Percentiles rank a stretch among this genome's conserved stretches.
Evolutionary conservation across 2,113 vertebrate species (phyloP).

Genomic region (Crotalus horridus): DNA sequence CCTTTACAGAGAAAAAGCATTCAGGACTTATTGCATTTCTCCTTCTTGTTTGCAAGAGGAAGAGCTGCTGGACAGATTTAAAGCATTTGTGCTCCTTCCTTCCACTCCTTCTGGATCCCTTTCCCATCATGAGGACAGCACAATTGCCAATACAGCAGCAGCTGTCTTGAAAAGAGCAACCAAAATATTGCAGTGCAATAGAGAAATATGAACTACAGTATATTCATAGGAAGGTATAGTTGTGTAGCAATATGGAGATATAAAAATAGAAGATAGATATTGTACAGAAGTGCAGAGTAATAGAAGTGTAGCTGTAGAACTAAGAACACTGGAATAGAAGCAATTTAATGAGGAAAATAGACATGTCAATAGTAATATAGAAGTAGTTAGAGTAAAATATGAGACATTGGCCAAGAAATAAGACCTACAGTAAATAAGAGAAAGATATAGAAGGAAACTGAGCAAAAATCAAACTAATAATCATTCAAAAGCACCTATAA

Average conservation of each 20-base stretch:
- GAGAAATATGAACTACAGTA: background rate
- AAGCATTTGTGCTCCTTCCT: background rate
- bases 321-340: background rate
- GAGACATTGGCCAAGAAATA: background rate
- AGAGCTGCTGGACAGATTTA: background rate
- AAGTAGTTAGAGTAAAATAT: background rate
- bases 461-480: background rate
- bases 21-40: background rate
- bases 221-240: background rate
- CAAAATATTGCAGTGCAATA: background rate
- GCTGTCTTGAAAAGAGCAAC: background rate
- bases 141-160: background rate
- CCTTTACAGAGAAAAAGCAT: background rate
- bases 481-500: background rate
- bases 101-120: background rate
- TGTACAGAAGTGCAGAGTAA: background rate
- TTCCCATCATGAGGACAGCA: background rate
- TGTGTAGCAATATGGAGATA: background rate
- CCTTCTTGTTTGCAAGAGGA: background rate
- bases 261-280: background rate
- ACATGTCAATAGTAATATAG: background rate
- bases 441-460: background rate
- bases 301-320: background rate
- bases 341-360: background rate
- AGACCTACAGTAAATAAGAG: background rate